Base-by-base conservation (phyloP, 2,888 invertebrate genomes). In the Hipparchia sbordonii region DNA sequence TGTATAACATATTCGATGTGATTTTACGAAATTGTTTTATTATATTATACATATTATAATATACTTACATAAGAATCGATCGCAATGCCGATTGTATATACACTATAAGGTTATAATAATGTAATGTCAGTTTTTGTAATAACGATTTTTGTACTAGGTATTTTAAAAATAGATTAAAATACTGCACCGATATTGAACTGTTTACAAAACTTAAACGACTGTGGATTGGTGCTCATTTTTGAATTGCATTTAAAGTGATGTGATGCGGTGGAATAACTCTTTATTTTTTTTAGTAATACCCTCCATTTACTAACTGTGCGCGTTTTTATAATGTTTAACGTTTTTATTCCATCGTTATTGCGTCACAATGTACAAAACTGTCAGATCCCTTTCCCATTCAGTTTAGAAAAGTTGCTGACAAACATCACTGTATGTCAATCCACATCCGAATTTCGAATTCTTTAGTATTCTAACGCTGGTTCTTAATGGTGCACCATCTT, bases 221-320 rank as follows among this genome's bases (percentile, higher is more conserved):
- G 74, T 68, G 62, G 69, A 72, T 76, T 74, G 78, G 78, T 78
- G 78, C 78, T 78, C 76, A 74, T 73, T 75, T 74, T 77, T 71
- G 62, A 73, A 74, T 61, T 72, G 72, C 74, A 72, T 76, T 72
- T 73, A 72, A 70, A 71, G 71, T 67, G 72, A 68, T 72, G 72
- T 72, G 60, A 67, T 68, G 45, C 67, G 46, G 67, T 61, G 67
- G 67, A 63, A 67, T 70, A 39, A 54, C 6, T 68, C 23, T 45
- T 63, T 33, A 23, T 61, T 46, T 39, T 61, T 61, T 69, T 61
- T 56, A 56, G 48, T 45, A 57, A 48, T 13, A 59, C 2, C 39
- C 39, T 39, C 39, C 39, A 54, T 69, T n/a, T 57, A 39, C 62
- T 60, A 13, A 51, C 33, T 66, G 66, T 57, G 48, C 12, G n/a